These are phyloP conservation scores for Neopipo cinnamomea DNA, from an alignment of 2,113 vertebrate genomes.

Conservation along the genomic window DNA sequence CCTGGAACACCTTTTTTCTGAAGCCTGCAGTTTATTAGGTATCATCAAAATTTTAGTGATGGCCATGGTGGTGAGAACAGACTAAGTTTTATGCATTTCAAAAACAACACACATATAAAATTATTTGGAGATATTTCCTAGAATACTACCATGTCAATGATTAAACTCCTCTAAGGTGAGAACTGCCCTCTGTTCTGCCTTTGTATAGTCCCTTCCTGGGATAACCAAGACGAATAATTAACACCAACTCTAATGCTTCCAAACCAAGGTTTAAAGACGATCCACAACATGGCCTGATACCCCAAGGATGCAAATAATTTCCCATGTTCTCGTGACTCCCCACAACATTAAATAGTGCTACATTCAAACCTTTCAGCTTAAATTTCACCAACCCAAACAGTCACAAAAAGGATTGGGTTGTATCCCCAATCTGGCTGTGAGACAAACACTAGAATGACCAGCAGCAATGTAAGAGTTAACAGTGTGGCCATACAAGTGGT, in stretches of 20 bases:
- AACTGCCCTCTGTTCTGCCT: background rate
- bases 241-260: background rate
- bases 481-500: background rate
- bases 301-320: background rate
- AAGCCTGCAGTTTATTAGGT: background rate
- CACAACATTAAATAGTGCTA: background rate
- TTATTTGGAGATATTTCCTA: background rate
- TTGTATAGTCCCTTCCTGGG: background rate
- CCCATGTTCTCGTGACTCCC: background rate
- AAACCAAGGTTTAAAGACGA: background rate
- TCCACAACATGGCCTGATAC: background rate
- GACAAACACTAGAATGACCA: background rate
- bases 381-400: background rate
- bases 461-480: background rate
- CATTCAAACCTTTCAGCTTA: background rate
- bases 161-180: background rate
- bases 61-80: background rate
- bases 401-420: background rate
- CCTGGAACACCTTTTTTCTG: background rate
- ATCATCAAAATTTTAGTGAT: background rate
- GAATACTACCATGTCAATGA: background rate
- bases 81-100: background rate
- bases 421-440: background rate
- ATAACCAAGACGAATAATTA: background rate
- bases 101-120: background rate